A percentile compares a stretch with the other conserved stretches of the same genome.
Conservation (phyloP, 2,113 vertebrate genomes). For the Brachirus orientalis region DNA sequence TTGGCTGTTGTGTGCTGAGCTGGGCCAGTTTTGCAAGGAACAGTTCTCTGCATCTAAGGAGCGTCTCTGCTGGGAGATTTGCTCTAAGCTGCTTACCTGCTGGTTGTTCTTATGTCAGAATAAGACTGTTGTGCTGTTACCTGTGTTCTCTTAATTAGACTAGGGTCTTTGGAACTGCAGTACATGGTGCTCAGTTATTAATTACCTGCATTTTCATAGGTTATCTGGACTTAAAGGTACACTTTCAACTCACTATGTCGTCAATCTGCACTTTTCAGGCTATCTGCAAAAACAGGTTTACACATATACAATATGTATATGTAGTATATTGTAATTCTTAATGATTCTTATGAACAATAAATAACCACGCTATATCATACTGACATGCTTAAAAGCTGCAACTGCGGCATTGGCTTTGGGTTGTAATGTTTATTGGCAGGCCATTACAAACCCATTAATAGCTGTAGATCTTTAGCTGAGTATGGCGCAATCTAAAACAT, state of each 20-base stretch:
- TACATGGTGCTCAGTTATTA: neutral
- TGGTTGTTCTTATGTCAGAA: slow-evolving; percentile 62
- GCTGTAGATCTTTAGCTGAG: slow-evolving; percentile 47
- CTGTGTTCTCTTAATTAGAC: slow-evolving; percentile 30
- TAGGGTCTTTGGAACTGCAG: neutral
- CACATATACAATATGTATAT: no score
- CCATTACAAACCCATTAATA: slow-evolving; percentile 56
- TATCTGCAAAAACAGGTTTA: no score
- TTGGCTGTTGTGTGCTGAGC: slow-evolving; percentile 51
- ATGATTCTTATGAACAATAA: neutral
- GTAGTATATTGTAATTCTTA: no score
- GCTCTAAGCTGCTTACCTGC: slow-evolving; percentile 78
- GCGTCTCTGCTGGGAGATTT: slow-evolving; percentile 69
- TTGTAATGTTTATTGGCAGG: slow-evolving; percentile 52
- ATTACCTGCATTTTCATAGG: neutral
- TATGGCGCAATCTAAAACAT: slow-evolving; percentile 44
- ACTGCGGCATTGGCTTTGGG: slow-evolving; percentile 25
- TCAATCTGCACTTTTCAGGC: no score
- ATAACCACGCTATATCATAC: neutral
- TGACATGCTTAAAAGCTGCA: slow-evolving; percentile 14
- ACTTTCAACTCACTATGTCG: no score
- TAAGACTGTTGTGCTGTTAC: slow-evolving; percentile 43
- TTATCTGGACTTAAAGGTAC: neutral
- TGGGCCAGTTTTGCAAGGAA: slow-evolving; percentile 33
- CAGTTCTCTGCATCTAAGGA: slow-evolving; percentile 46